Conservation (phyloP, 92 coral and sea anemone species). For the Porites lobata region DNA sequence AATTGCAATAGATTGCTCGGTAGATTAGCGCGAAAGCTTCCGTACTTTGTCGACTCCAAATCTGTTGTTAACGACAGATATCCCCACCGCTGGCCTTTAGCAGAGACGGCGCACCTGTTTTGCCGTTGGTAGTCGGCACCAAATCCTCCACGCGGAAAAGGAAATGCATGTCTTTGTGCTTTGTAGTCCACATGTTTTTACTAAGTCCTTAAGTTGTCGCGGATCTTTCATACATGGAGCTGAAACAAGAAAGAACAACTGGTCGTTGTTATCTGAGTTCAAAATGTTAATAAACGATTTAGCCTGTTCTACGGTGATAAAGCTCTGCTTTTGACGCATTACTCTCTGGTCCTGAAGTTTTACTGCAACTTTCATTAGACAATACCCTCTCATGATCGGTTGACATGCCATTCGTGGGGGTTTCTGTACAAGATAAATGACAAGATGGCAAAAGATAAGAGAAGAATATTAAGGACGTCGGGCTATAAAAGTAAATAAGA, state of each 20-base stretch:
- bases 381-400: neutral
- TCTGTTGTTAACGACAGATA: conserved; percentile 12
- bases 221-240: conserved; percentile 39
- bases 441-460: no score
- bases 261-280: neutral
- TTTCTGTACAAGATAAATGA: no score
- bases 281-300: conserved; percentile 3
- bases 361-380: conserved; percentile 8
- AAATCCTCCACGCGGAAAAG: conserved; percentile 20
- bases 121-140: neutral
- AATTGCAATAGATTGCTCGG: conserved; percentile 13
- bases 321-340: neutral
- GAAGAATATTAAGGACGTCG: no score
- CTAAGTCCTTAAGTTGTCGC: conserved; percentile 1
- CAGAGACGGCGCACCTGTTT: neutral
- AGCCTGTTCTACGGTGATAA: conserved; percentile 21
- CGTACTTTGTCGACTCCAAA: conserved; percentile 5
- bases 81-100: conserved; percentile 24
- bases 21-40: conserved; percentile 6
- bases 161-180: conserved; percentile 1
- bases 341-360: neutral
- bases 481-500: no score
- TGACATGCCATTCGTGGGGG: no score
- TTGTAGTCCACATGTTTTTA: conserved; percentile 13
- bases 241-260: conserved; percentile 19